Conservation (phyloP, 2,113 vertebrate genomes). For the Agapornis roseicollis region DNA sequence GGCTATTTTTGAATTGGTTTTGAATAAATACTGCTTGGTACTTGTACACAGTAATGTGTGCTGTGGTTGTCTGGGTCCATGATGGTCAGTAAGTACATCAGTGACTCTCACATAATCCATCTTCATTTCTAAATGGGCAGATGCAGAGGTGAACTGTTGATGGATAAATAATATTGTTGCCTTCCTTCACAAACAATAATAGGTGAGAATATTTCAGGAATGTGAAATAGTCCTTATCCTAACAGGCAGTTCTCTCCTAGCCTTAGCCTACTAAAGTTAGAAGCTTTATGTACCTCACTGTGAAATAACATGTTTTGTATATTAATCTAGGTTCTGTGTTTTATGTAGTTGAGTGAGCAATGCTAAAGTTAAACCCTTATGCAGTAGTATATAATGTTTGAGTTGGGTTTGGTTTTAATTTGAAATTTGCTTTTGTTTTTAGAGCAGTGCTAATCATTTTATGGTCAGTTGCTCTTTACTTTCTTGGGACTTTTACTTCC, state of each 20-base stretch:
- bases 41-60: constrained; percentile 6
- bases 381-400: constrained; percentile 26
- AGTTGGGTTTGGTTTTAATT: constrained; percentile 28
- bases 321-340: constrained; percentile 44
- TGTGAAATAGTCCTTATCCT: constrained; percentile 56
- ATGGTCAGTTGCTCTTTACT: constrained; percentile 48
- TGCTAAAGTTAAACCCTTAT: constrained; percentile 20
- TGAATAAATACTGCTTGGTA: constrained; percentile 37
- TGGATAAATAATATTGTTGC: constrained; percentile 1
- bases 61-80: not conserved
- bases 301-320: constrained; percentile 66
- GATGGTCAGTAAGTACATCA: not conserved
- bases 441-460: constrained; percentile 47
- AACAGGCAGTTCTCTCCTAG: constrained; percentile 35
- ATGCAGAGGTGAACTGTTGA: not conserved
- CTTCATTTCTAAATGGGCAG: constrained; percentile 4
- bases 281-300: constrained; percentile 70
- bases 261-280: constrained; percentile 58
- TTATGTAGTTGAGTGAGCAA: constrained; percentile 53
- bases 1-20: constrained; percentile 1
- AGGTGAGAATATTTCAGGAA: constrained; percentile 29
- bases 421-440: constrained; percentile 43
- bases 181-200: constrained; percentile 32
- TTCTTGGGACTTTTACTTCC: not conserved
- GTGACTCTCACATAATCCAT: not conserved